These are phyloP conservation scores for Cotesia glomerata DNA, from an alignment of 1,140 invertebrate species.

Conservation along the genomic window DNA sequence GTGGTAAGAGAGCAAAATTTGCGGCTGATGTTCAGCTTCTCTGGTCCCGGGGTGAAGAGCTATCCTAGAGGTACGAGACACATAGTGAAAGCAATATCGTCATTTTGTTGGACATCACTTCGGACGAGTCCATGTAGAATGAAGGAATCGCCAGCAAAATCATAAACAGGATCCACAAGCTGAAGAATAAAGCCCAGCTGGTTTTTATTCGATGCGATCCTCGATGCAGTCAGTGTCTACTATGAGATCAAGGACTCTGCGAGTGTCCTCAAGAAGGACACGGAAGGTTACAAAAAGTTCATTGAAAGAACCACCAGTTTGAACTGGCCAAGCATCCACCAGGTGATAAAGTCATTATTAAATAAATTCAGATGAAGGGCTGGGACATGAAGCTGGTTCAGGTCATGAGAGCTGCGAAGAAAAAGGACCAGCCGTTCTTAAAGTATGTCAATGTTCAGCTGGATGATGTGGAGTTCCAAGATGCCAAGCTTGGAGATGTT, in stretches of 20 bases:
- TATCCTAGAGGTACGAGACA: constrained; percentile 82
- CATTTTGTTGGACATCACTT: constrained; percentile 78
- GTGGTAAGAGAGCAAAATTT: constrained; percentile 82
- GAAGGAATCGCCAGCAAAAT: constrained; percentile 94
- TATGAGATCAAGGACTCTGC: constrained; percentile 71
- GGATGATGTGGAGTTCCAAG: too few relatives aligned
- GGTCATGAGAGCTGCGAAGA: constrained; percentile 60
- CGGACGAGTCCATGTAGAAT: constrained; percentile 88
- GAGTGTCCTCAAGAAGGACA: constrained; percentile 71
- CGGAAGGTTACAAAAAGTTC: constrained; percentile 74
- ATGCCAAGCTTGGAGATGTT: too few relatives aligned
- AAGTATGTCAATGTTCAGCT: too few relatives aligned
- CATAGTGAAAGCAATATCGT: constrained; percentile 87
- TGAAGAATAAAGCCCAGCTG: constrained; percentile 94
- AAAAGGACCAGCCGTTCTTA: constrained; percentile 11
- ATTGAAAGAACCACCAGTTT: constrained; percentile 79
- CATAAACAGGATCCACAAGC: constrained; percentile 95
- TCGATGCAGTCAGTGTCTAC: constrained; percentile 88
- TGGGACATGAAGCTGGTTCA: constrained; percentile 67
- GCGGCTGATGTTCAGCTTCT: constrained; percentile 82
- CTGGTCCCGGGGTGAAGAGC: constrained; percentile 65
- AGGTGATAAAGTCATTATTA: constrained; percentile 69
- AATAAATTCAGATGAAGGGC: constrained; percentile 76
- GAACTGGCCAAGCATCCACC: constrained; percentile 64
- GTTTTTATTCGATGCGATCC: too few relatives aligned